phyloP scores from a whole-genome alignment of 2,888 invertebrate species.

The Spialia ferax region DNA sequence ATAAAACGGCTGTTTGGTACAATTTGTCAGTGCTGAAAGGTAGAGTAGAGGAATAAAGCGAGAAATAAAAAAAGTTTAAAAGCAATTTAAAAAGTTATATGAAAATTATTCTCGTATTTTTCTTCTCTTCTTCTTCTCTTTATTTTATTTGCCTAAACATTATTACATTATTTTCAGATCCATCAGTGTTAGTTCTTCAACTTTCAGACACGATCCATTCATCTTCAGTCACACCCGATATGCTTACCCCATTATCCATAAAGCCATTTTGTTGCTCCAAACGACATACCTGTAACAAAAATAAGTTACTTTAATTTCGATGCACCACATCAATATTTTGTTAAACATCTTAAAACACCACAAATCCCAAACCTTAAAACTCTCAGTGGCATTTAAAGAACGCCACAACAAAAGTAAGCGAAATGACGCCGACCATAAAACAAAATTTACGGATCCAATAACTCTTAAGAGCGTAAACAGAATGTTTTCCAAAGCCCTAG shows the following conservation, averaged over 20 bases:
- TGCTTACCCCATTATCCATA: slow-evolving; percentile 20
- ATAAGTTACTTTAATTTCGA: background rate
- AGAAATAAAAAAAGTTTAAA: too few species aligned
- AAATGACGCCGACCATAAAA: slow-evolving; percentile 22
- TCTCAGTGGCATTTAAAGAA: slow-evolving; percentile 2
- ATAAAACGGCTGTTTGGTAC: slow-evolving; percentile 11
- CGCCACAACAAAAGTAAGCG: slow-evolving; percentile 21
- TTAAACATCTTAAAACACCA: background rate
- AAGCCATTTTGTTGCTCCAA: background rate
- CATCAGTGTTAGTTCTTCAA: too few species aligned
- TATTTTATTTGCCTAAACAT: too few species aligned
- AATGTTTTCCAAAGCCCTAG: slow-evolving; percentile 34
- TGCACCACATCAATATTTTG: background rate
- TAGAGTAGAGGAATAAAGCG: background rate
- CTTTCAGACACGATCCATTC: too few species aligned
- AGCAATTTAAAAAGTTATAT: too few species aligned
- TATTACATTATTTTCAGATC: too few species aligned
- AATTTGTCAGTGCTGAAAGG: slow-evolving; percentile 26
- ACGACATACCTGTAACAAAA: slow-evolving; percentile 46
- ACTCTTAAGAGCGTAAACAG: slow-evolving; percentile 35
- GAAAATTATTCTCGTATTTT: too few species aligned
- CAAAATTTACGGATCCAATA: slow-evolving; percentile 36
- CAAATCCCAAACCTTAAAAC: background rate
- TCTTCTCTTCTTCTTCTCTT: too few species aligned
- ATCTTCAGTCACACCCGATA: too few species aligned